phyloP scores from a whole-genome alignment of 1,140 invertebrate species.

The Sycophila sp. region DNA sequence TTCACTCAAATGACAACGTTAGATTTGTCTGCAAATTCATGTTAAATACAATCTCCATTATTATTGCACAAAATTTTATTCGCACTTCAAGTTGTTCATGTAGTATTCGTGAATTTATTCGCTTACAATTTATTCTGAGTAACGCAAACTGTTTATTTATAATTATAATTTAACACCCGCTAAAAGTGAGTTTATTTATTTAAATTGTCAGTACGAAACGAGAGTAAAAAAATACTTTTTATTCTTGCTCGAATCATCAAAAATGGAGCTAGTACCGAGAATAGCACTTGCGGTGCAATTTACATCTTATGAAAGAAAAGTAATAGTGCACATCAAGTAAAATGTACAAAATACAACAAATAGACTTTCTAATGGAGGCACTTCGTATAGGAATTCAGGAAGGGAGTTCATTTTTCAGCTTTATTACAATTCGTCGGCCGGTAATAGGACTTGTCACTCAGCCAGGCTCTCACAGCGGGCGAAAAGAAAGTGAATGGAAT shows the following conservation, averaged over 20 bases:
- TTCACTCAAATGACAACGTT: slow-evolving; percentile 10
- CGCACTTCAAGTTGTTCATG: too few relatives aligned
- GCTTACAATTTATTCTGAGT: background rate
- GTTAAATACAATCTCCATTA: slow-evolving; percentile 5
- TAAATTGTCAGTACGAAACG: too few relatives aligned
- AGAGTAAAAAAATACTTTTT: too few relatives aligned
- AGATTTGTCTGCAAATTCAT: background rate
- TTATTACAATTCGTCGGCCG: slow-evolving; percentile 38
- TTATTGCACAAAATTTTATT: slow-evolving; percentile 6
- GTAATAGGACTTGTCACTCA: slow-evolving; percentile 43
- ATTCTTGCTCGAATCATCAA: too few relatives aligned
- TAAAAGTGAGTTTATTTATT: too few relatives aligned
- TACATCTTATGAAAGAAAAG: too few relatives aligned
- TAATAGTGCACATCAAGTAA: background rate
- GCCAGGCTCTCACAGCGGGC: slow-evolving; percentile 3
- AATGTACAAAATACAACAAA: background rate
- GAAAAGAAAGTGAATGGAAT: slow-evolving; percentile 26
- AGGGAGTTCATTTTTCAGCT: slow-evolving; percentile 28
- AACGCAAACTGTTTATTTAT: background rate
- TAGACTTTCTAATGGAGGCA: background rate
- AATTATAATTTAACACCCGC: too few relatives aligned
- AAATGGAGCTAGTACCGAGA: too few relatives aligned
- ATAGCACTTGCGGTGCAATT: background rate
- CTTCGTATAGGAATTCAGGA: background rate
- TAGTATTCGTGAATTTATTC: background rate